phyloP scores from a whole-genome alignment of 2,113 vertebrate species.

The Corythoichthys haematopterus region DNA sequence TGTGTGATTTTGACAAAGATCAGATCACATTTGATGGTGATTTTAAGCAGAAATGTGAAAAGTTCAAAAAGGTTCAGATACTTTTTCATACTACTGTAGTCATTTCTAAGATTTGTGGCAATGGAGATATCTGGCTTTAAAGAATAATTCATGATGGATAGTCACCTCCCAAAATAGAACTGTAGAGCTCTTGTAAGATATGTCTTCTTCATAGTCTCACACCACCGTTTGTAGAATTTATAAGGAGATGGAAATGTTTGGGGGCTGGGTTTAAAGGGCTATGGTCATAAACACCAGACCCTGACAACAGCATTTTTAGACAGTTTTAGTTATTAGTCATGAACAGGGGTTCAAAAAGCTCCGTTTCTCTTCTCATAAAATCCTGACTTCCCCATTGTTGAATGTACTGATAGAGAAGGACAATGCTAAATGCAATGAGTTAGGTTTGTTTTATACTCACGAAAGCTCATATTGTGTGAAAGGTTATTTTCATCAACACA shows the following conservation, averaged over 20 bases:
- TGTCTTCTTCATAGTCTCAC: not conserved
- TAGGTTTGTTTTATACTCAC: slow-evolving; percentile 3
- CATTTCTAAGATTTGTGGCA: too few relatives aligned
- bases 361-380: not conserved
- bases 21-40: too few relatives aligned
- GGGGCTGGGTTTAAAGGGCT: not conserved
- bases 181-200: too few relatives aligned
- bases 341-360: not conserved
- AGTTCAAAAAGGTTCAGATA: too few relatives aligned
- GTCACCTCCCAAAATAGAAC: not conserved
- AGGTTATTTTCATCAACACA: slow-evolving; percentile 1
- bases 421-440: not conserved
- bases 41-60: too few relatives aligned
- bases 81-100: too few relatives aligned
- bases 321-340: not conserved
- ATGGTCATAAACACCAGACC: not conserved
- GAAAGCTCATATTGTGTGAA: slow-evolving; percentile 4
- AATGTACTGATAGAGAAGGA: not conserved
- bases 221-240: too few relatives aligned
- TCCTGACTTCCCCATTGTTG: too few relatives aligned
- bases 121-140: too few relatives aligned
- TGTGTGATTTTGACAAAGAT: too few relatives aligned
- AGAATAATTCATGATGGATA: not conserved
- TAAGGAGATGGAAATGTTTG: too few relatives aligned
- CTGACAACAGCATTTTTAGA: not conserved